Base-by-base conservation (phyloP, 2,113 vertebrate species). In the Nicator chloris region DNA sequence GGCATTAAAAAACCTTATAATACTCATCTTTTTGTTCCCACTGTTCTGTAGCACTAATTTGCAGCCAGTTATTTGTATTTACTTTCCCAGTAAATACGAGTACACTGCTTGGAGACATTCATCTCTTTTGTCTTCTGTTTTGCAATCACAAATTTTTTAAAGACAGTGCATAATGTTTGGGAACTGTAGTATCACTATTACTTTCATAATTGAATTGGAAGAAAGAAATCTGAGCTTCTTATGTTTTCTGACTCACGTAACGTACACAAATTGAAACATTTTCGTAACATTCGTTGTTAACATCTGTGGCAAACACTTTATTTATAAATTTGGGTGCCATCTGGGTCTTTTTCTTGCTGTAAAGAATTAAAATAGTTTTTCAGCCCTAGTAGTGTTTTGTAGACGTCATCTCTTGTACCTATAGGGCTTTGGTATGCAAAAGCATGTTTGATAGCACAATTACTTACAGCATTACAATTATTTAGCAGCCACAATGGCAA, bases 361-460 rank as follows among this genome's bases (percentile, higher is more conserved):
- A 95, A 96, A 95, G 89, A 82, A 77, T 79, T 56, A 35, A 92
- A 93, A 73, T 65, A 85, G 51, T 86, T 88, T 84, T 88, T 92
- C 68, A 71, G 95, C 96, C 94, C 92, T 92, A 44, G 89, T 78
- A 90, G 26, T 80, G 79, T 96, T 95, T 82, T 84, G 61, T 93
- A 92, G 82, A 86, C 66, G 60, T 88, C 57, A 71, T 80, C 70
- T 93, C 86, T 88, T 94, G 87, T 95, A 73, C 85, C 57, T 82
- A 77, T 40, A 91, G 94, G 93, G 75, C 86, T 95, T 84, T 7
- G 8, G 81, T 93, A 94, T 5, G 31, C 90, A 95, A 90, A 79
- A 77, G 93, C 94, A 97, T 94, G 93, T 96, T 95, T 84, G 56
- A 93, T 96, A 96, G 95, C 96, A 96, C 96, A 97, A 65, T 94